Evolutionary conservation across 2,888 invertebrate genomes (phyloP).

Genomic region (Hyalella azteca): DNA sequence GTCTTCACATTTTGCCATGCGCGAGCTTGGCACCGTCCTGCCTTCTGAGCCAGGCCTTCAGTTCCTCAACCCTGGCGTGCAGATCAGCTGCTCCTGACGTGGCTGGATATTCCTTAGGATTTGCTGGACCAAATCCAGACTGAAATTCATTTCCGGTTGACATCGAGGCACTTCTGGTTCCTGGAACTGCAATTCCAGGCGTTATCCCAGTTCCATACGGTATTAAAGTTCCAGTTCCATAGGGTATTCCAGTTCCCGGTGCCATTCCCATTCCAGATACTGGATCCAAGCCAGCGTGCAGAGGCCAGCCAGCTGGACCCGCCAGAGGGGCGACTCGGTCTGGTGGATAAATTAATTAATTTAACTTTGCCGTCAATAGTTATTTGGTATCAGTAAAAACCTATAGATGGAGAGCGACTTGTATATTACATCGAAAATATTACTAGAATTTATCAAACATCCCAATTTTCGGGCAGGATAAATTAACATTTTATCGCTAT

Average conservation of each 20-base stretch:
- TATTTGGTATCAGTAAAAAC: neutral
- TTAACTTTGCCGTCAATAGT: neutral
- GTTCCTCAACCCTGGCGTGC: neutral
- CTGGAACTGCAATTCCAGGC: no score
- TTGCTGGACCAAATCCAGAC: no score
- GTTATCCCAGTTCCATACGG: no score
- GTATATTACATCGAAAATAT: no score
- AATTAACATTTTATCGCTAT: neutral
- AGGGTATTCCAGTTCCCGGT: no score
- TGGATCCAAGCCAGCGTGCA: neutral
- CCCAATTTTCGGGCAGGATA: neutral
- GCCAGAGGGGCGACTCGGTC: neutral
- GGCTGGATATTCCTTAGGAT: neutral
- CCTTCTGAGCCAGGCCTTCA: neutral
- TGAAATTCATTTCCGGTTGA: no score
- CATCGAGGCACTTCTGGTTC: no score
- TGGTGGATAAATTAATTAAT: neutral
- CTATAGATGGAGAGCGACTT: no score
- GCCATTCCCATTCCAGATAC: neutral
- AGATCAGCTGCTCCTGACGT: neutral
- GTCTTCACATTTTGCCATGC: neutral
- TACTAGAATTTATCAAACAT: neutral
- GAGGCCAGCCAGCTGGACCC: neutral
- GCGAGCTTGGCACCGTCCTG: neutral
- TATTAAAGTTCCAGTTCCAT: no score